Percentiles rank a stretch among this genome's conserved stretches.
These are phyloP conservation scores for Seira musarum DNA, from an alignment of 2,888 invertebrate species.

Conservation along the genomic window DNA sequence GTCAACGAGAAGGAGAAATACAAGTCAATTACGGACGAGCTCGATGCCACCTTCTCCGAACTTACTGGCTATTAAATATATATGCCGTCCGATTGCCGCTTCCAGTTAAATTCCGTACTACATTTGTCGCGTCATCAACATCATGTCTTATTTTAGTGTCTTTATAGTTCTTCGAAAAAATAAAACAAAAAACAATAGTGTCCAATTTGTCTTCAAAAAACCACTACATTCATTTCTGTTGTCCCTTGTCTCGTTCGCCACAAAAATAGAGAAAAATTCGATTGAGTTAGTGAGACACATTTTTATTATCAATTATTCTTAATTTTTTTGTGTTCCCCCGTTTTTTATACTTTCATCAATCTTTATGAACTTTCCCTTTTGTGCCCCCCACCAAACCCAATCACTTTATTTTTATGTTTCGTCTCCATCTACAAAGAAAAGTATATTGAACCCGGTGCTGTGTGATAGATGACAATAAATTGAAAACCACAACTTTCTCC, in stretches of 20 bases:
- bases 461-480: neutral
- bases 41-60: conserved; percentile 97
- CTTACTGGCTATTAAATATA: conserved; percentile 92
- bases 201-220: conserved; percentile 72
- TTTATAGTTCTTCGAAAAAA: conserved; percentile 29
- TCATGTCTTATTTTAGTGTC: conserved; percentile 53
- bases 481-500: neutral
- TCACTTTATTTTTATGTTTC: neutral
- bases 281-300: conserved; percentile 40
- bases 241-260: conserved; percentile 47
- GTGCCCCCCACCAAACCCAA: neutral
- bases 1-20: conserved; percentile 90
- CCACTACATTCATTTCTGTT: conserved; percentile 3
- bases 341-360: conserved; percentile 25
- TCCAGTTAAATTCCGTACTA: conserved; percentile 63
- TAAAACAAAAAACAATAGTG: conserved; percentile 21
- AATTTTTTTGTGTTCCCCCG: conserved; percentile 44
- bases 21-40: conserved; percentile 97
- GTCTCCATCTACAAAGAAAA: too few relatives aligned
- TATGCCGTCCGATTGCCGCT: conserved; percentile 47
- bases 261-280: conserved; percentile 15
- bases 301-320: conserved; percentile 27
- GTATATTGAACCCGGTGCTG: neutral
- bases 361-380: neutral
- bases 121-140: conserved; percentile 47